These are phyloP conservation scores for Xestia ashworthii DNA, from an alignment of 2,888 invertebrate species.

Conservation along the genomic window DNA sequence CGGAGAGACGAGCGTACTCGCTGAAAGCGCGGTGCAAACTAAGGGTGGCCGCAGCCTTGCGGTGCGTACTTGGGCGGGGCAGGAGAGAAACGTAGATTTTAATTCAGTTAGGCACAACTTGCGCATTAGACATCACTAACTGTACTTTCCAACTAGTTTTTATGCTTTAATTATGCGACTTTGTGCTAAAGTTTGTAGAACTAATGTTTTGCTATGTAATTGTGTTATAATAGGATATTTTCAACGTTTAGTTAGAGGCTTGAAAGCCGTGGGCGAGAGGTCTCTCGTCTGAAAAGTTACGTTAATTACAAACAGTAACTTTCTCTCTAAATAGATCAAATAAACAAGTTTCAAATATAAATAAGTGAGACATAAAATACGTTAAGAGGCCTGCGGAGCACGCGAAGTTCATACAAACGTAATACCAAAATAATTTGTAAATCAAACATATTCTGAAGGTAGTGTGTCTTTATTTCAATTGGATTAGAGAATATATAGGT, in stretches of 20 bases:
- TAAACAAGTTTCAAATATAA: neutral
- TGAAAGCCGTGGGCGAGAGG: constrained; percentile 1
- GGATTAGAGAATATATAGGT: too few species aligned
- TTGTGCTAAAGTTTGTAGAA: neutral
- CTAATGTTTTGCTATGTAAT: constrained; percentile 20
- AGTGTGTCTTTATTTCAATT: too few species aligned
- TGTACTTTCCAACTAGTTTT: constrained; percentile 35
- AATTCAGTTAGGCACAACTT: constrained; percentile 80
- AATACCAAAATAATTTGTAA: too few species aligned
- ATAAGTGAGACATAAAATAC: constrained; percentile 3
- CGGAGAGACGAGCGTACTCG: constrained; percentile 65
- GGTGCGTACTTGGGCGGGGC: constrained; percentile 74
- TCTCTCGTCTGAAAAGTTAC: constrained; percentile 33
- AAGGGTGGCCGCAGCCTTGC: constrained; percentile 71
- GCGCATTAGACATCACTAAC: constrained; percentile 55
- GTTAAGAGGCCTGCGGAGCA: too few species aligned
- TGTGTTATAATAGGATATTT: constrained; percentile 12
- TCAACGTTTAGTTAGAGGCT: constrained; percentile 9
- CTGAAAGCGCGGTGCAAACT: constrained; percentile 71
- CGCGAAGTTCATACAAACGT: too few species aligned
- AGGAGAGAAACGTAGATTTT: constrained; percentile 70
- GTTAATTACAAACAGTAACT: constrained; percentile 18
- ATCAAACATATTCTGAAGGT: too few species aligned
- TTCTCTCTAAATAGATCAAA: neutral
- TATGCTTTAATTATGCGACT: constrained; percentile 11